A percentile compares a stretch with the other conserved stretches of the same genome.
phyloP scores from a whole-genome alignment of 1,140 invertebrate species.

The Ips nitidus region DNA sequence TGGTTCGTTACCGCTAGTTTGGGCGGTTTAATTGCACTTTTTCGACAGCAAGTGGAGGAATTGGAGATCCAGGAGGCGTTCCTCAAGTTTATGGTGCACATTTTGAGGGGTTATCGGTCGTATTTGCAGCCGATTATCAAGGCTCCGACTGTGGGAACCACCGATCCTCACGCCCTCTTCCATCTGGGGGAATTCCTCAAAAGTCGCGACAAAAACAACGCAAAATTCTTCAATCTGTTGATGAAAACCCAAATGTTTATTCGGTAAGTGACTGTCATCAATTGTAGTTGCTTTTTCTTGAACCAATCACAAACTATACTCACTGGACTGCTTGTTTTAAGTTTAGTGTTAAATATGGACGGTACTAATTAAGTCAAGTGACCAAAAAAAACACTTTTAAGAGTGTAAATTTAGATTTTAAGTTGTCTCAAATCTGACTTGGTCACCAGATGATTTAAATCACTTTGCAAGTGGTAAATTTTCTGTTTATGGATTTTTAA shows the following conservation, averaged over 20 bases:
- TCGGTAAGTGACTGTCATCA: constrained; percentile 51
- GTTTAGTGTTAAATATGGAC: background rate
- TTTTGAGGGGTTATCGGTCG: constrained; percentile 88
- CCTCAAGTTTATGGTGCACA: constrained; percentile 91
- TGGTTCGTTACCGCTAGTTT: constrained; percentile 7
- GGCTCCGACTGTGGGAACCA: constrained; percentile 89
- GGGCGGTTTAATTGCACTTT: background rate
- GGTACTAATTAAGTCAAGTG: too few relatives aligned
- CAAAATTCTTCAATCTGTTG: constrained; percentile 87
- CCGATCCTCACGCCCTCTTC: constrained; percentile 93
- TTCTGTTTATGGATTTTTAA: too few relatives aligned
- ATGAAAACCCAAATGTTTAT: constrained; percentile 97
- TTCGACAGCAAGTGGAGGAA: constrained; percentile 74
- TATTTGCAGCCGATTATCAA: constrained; percentile 93
- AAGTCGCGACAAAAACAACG: constrained; percentile 76
- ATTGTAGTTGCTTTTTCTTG: background rate
- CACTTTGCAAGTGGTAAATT: too few relatives aligned
- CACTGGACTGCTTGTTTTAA: background rate
- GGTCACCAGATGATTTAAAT: too few relatives aligned
- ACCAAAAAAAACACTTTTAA: too few relatives aligned
- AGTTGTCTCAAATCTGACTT: too few relatives aligned
- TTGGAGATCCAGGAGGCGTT: constrained; percentile 97
- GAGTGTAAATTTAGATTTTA: too few relatives aligned
- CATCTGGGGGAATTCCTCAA: constrained; percentile 83
- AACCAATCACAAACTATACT: background rate